phyloP scores from a whole-genome alignment of 64 coral and sea anemone species.

The Montipora sp. region DNA sequence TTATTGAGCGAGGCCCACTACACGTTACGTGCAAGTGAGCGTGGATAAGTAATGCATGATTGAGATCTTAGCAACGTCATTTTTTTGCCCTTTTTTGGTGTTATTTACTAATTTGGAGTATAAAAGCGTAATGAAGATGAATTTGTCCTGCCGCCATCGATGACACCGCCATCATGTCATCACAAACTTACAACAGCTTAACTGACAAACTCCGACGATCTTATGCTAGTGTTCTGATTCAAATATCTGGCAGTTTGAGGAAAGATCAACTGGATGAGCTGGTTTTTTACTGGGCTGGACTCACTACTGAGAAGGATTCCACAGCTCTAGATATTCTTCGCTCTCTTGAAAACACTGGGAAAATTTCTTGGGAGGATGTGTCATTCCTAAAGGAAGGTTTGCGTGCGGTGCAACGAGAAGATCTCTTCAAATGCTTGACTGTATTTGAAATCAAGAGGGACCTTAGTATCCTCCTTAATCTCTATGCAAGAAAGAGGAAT shows the following conservation, averaged over 20 bases:
- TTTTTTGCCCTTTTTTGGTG: no score
- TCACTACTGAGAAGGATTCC: background rate
- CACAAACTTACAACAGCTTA: background rate
- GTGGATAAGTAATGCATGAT: no score
- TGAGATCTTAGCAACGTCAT: no score
- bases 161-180: background rate
- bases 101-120: no score
- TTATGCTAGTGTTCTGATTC: constrained; percentile 7
- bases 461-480: background rate
- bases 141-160: background rate
- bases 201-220: background rate
- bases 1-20: no score
- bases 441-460: background rate
- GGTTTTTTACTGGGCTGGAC: background rate
- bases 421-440: background rate
- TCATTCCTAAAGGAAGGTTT: background rate
- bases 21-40: no score
- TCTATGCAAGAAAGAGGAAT: background rate
- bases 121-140: no score
- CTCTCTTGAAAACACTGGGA: background rate
- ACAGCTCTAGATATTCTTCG: background rate
- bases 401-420: background rate
- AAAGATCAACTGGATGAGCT: background rate
- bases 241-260: background rate
- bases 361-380: constrained; percentile 3